phyloP scores from a whole-genome alignment of 2,797 vertebrate species.

The Cynopterus sphinx region DNA sequence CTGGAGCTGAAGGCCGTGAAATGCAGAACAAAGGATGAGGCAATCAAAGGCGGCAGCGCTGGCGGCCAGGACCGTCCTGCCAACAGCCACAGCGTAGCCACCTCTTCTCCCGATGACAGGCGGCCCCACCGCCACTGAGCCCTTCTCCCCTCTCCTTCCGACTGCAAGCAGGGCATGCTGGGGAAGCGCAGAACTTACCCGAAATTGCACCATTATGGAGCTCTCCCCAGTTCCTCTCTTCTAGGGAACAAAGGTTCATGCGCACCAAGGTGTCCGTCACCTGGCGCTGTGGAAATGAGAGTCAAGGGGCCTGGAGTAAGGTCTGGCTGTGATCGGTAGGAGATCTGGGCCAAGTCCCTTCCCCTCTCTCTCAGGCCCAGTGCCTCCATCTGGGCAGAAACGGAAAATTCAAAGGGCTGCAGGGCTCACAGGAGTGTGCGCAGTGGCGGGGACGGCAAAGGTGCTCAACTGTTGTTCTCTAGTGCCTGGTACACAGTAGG shows the following conservation, averaged over 20 bases:
- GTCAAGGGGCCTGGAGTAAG: background rate
- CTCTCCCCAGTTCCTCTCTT: background rate
- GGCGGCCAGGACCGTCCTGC: background rate
- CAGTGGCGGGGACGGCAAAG: too few species aligned
- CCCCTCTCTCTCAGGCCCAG: background rate
- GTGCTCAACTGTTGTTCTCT: background rate
- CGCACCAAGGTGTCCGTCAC: background rate
- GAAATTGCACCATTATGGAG: background rate
- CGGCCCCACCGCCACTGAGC: background rate
- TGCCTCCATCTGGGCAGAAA: background rate
- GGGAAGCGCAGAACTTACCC: background rate
- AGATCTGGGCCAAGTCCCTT: background rate
- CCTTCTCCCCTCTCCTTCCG: background rate
- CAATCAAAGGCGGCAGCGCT: background rate
- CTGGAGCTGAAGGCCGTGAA: background rate
- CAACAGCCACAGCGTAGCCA: background rate
- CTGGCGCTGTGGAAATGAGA: background rate
- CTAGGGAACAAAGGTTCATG: background rate
- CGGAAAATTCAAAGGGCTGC: background rate
- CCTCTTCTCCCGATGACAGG: background rate
- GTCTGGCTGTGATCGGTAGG: background rate
- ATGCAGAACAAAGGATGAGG: constrained; percentile 48
- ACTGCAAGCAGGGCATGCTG: accelerated
- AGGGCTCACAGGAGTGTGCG: background rate
- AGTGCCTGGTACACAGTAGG: background rate